Percentiles rank a stretch among this genome's conserved stretches.
Evolutionary conservation across 2,797 vertebrate species (phyloP).

Genomic region (Columba guinea): DNA sequence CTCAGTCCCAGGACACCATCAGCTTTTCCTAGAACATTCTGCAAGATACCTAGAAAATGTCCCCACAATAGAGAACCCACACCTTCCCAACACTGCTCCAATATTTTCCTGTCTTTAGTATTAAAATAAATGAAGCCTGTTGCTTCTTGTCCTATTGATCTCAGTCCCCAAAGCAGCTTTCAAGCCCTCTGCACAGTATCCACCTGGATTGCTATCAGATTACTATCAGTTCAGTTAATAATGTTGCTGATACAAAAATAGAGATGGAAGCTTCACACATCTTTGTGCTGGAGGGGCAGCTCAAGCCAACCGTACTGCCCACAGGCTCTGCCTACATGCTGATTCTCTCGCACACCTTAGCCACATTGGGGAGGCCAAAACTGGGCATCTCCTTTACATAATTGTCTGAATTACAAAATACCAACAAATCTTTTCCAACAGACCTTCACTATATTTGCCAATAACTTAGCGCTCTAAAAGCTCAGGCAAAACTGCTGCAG

Average conservation of each 20-base stretch:
- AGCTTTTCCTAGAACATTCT: not conserved
- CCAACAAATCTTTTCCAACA: not conserved
- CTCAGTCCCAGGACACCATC: not conserved
- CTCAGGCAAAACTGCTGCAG: not conserved
- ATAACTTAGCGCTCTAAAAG: not conserved
- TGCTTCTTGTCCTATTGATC: not conserved
- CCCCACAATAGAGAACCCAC: not conserved
- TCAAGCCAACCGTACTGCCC: not conserved
- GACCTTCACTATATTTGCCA: not conserved
- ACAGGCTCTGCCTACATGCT: not conserved
- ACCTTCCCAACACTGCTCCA: not conserved
- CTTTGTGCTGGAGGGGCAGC: not conserved
- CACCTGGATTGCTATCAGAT: not conserved
- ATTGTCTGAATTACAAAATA: not conserved
- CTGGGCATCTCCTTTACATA: not conserved
- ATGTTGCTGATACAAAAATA: not conserved
- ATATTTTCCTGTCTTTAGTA: rapidly evolving
- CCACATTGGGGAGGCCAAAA: not conserved
- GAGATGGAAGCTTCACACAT: not conserved
- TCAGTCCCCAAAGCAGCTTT: not conserved
- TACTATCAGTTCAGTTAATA: not conserved
- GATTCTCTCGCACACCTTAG: not conserved
- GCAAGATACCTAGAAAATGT: not conserved
- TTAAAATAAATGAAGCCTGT: not conserved
- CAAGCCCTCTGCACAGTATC: rapidly evolving